Base-by-base conservation (phyloP, 2,888 invertebrate species). In the Eumacrocentrus americanus region DNA sequence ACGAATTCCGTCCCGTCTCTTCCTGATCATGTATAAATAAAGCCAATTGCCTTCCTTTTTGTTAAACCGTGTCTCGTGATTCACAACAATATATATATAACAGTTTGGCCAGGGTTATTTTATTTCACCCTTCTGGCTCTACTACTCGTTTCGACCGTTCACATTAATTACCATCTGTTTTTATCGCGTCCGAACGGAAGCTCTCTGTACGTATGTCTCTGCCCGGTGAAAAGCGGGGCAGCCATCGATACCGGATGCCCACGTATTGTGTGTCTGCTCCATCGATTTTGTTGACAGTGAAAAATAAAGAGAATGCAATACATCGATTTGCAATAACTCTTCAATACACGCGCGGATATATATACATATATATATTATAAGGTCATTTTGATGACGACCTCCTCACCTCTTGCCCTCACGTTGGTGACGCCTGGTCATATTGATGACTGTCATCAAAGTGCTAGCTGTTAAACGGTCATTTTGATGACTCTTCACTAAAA, bases 141-240 rank as follows among this genome's bases (percentile, higher is more conserved):
- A 22, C 18, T 46, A 11, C 23, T n/a, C 42, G 35, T 52, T 29
- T 29, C 9, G 20, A 44, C 42, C 46, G 50, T 29, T 60, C 62
- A 61, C 60, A 63, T 63, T 65, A 65, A 67, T 67, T 67, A 67
- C 44, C 50, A 47, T 60, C 54, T 65, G 60, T 63, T 63, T 60
- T 52, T 60, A 16, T 58, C 50, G 54, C 42, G 14, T 25, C 34
- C 37, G 34, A 38, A 16, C 38, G 37, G 57, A 56, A 57, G 23
- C 52, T 47, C 51, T 25, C 25, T 52, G 22, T 44, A n/a, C 34
- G 42, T 35, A 18, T 44, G 44, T 34, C 7, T 44, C 7, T 29
- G 12, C 29, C 5, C 12, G 12, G 25, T 44, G 34, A 34, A 29
- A 44, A 44, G 42, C 18, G 18, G 22, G 25, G 44, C 16, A 29